Evolutionary conservation across 2,888 invertebrate genomes (phyloP), one percentile per base, ranked within the genome.

Genomic region (Lottia gigantea): DNA sequence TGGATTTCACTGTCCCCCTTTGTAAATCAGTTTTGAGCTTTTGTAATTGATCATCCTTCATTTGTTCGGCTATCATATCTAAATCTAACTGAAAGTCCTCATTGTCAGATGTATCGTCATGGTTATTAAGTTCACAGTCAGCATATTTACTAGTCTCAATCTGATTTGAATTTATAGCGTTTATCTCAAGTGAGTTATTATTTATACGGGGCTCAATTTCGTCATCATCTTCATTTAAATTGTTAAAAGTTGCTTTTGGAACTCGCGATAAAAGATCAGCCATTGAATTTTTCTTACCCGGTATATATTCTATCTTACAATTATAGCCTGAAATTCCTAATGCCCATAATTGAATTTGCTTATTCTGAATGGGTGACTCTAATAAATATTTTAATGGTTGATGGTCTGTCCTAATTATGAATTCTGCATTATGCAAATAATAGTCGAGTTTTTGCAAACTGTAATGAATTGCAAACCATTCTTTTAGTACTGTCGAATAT

Each of bases 311-410:
- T 1, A 62, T 62, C n/a, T 45, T 31, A 26, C 62, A 67, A 19
- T 62, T 67, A 26, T 25, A 67, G 15, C 46, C 47, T 16, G 62
- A 8, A 3, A 62, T 46, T 1, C 67, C 62, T 14, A 67, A 14
- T 25, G 67, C 62, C 62, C 46, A 67, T 25, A 62, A 0, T 26
- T 67, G 67, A 8, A 67, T 55, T 46, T 67, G 49, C 16, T 49
- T 47, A 26, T 66, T 67, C n/a, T 67, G 67, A 47, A 55, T 55
- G 3, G 67, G 67, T 4, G 49, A 67, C 26, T 67, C 67, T n/a
- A 19, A 62, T 23, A 67, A 23, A 46, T 62, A 67, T 23, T 62
- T 26, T 46, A 67, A n/a, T 12, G 67, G 67, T 62, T 67, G 25
- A 15, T 67, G 67, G 23, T 67, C 67, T 7, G 67, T 67, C 46